Base-by-base conservation (phyloP, 2,797 vertebrate species). In the Propithecus deckenii region DNA sequence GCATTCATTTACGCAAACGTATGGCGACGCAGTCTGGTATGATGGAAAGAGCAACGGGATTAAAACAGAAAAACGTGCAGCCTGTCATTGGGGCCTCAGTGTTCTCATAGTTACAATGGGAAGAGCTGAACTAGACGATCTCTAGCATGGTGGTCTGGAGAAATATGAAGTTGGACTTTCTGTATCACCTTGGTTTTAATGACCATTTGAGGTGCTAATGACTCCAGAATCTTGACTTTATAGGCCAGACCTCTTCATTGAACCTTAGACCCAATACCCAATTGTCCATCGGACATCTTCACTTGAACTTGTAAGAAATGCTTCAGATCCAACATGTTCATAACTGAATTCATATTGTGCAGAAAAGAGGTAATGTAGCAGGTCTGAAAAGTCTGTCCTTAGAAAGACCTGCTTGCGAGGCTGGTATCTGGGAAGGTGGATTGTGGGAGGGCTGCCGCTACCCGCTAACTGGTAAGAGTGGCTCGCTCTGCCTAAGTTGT, bases 61-160 rank as follows among this genome's bases (percentile, higher is more conserved):
- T 22, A 59, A 86, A 89, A 79, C 48, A 89, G 72, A 86, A 91
- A 38, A 20, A 18, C 2, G 41, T 20, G 11, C 13, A 43, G n/a
- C 35, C 28, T 4, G 0, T 2, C 2, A 0, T 0, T 2, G 28
- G 67, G 41, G 14, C 30, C 55, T 76, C 14, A 0, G 38, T 18
- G 38, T 81, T 80, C 67, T 89, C 3, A 7, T 2, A 50, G 41
- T 41, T 7, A 3, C 28, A 30, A 4, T 0, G 43, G 15, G 78
- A 55, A 38, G 22, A 2, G 13, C 15, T n/a, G 17, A 57, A 10
- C 22, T 22, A 23, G 43, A 23, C 10, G 11, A 28, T 5, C 67
- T 41, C 10, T 7, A 32, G 48, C 65, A 22, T 0, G 30, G 35
- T 2, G n/a, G 32, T 32, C 10, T 35, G 52, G 28, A 52, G 25